Evolutionary conservation across 2,797 vertebrate genomes (phyloP).

Genomic region (Numenius phaeopus): DNA sequence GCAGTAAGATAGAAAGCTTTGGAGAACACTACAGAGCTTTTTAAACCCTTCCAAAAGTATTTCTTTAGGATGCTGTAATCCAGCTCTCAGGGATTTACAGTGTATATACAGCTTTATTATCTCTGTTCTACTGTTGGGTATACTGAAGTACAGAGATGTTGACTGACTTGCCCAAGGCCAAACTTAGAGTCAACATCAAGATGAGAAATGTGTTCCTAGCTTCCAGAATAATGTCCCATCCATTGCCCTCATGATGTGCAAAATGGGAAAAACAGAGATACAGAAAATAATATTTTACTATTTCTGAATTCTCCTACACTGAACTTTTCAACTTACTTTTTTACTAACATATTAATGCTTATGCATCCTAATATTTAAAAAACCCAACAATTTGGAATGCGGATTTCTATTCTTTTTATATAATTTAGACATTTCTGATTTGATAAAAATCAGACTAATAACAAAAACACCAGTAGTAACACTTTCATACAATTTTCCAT

Average conservation of each 20-base stretch:
- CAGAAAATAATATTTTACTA: not conserved
- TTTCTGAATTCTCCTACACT: not conserved
- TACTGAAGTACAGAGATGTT: not conserved
- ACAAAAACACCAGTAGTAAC: not conserved
- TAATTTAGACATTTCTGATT: not conserved
- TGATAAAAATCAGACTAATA: not conserved
- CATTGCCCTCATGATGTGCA: not conserved
- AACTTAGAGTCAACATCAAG: not conserved
- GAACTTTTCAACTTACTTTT: not conserved
- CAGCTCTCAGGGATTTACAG: not conserved
- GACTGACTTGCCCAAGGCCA: not conserved
- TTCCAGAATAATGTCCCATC: not conserved
- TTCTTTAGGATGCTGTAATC: slow-evolving; percentile 6
- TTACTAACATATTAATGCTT: not conserved
- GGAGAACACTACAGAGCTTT: not conserved
- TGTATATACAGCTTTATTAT: not conserved
- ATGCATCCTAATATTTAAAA: not conserved
- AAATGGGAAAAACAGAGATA: not conserved
- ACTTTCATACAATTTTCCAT: not conserved
- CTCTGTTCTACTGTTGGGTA: not conserved
- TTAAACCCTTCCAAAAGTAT: not conserved
- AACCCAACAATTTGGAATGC: fast-evolving
- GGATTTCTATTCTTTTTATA: not conserved
- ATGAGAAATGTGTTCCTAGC: not conserved
- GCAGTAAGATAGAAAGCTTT: not conserved